Evolutionary conservation across 2,888 invertebrate species (phyloP).

Genomic region (Xylota segnis): DNA sequence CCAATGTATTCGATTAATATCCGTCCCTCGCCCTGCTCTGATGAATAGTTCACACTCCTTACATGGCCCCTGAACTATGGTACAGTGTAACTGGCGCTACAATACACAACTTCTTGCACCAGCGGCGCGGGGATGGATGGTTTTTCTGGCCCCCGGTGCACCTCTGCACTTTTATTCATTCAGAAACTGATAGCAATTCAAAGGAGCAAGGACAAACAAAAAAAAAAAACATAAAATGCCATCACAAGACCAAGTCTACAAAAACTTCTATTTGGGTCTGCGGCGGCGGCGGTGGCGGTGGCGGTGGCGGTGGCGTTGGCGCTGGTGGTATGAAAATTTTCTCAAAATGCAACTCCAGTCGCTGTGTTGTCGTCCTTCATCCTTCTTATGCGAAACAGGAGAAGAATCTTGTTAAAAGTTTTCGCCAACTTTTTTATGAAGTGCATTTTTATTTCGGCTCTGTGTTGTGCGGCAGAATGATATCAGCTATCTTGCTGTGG

Average conservation of each 20-base stretch:
- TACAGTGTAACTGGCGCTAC: conserved; percentile 21
- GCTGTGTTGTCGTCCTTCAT: conserved; percentile 6
- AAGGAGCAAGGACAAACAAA: conserved; percentile 32
- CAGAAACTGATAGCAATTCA: conserved; percentile 56
- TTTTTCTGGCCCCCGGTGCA: conserved; percentile 54
- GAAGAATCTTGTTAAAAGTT: conserved; percentile 74
- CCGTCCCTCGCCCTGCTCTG: neutral
- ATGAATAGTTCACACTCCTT: conserved; percentile 55
- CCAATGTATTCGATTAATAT: conserved; percentile 65
- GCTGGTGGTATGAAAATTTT: conserved; percentile 39
- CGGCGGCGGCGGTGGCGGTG: neutral
- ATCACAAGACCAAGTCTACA: conserved; percentile 38
- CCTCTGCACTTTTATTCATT: conserved; percentile 48
- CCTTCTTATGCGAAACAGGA: conserved; percentile 57
- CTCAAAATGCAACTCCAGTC: conserved; percentile 49
- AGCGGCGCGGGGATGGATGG: conserved; percentile 25
- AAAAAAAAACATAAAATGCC: conserved; percentile 21
- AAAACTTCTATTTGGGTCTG: conserved; percentile 30
- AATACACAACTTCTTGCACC: conserved; percentile 33
- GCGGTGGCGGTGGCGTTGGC: neutral
- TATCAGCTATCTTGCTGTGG: conserved; percentile 57
- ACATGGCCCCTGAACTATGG: conserved; percentile 34
- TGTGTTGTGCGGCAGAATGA: conserved; percentile 68
- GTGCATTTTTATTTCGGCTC: conserved; percentile 70
- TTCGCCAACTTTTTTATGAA: conserved; percentile 62